phyloP scores from a whole-genome alignment of 1,140 invertebrate genomes.

The Heliconius hermathena region DNA sequence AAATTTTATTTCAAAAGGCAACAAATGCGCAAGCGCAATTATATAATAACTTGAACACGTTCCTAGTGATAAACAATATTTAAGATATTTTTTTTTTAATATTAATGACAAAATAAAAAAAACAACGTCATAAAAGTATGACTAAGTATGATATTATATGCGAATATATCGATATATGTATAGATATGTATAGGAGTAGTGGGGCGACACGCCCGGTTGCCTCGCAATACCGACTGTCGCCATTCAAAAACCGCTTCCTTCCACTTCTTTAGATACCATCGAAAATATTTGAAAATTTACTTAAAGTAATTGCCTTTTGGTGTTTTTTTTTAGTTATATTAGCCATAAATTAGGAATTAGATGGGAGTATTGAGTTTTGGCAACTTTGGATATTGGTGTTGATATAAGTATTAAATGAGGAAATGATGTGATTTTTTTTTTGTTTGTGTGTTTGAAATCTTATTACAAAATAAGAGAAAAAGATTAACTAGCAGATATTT shows the following conservation, averaged over 20 bases:
- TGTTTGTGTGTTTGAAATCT: no score
- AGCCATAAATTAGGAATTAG: background rate
- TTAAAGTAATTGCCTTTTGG: constrained; percentile 42
- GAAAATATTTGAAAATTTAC: constrained; percentile 39
- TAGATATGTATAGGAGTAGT: background rate
- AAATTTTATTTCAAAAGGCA: no score
- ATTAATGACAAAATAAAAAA: background rate
- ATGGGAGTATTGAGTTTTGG: background rate
- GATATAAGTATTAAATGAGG: background rate
- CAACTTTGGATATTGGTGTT: background rate
- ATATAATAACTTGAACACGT: no score
- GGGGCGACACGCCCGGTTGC: constrained; percentile 35
- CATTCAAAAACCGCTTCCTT: constrained; percentile 41
- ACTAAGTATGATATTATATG: constrained; percentile 16
- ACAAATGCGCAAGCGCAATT: no score
- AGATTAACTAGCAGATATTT: no score
- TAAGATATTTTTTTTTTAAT: background rate
- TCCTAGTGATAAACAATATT: no score
- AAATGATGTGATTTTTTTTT: no score
- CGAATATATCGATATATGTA: constrained; percentile 20
- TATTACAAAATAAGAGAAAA: no score
- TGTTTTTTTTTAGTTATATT: constrained; percentile 13
- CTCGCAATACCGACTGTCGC: constrained; percentile 36
- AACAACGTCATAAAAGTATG: background rate
- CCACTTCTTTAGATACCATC: constrained; percentile 42